Conservation (phyloP, 2,113 vertebrate species). For the Acanthisitta chloris region DNA sequence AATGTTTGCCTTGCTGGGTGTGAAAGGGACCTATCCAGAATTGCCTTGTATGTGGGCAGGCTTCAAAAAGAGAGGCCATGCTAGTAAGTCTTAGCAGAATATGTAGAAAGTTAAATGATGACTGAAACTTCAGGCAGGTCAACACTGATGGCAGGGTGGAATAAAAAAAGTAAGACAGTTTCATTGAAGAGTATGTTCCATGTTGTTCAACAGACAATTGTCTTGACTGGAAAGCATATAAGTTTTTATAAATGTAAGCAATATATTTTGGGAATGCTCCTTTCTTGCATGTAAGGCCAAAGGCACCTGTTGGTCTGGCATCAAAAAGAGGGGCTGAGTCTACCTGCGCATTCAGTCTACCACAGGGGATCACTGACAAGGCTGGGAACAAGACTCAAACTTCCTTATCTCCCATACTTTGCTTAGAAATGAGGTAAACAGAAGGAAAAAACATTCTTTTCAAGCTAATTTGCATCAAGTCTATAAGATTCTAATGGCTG, state of each 20-base stretch:
- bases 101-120: neutral
- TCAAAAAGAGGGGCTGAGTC: neutral
- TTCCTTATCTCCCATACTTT: neutral
- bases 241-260: neutral
- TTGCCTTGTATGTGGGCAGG: neutral
- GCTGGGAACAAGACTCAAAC: neutral
- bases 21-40: neutral
- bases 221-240: neutral
- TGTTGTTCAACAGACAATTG: neutral
- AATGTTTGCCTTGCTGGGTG: neutral
- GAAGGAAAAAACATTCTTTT: neutral
- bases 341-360: fast-evolving
- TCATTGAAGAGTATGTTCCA: fast-evolving
- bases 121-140: neutral
- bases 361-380: neutral
- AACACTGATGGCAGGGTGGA: neutral
- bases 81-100: neutral
- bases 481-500: neutral
- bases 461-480: neutral
- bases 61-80: neutral
- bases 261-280: neutral
- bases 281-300: neutral
- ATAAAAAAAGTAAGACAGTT: neutral
- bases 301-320: neutral
- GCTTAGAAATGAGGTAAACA: neutral